Evolutionary conservation across 2,797 vertebrate genomes (phyloP).

Genomic region (Phyllotis vaccarum): DNA sequence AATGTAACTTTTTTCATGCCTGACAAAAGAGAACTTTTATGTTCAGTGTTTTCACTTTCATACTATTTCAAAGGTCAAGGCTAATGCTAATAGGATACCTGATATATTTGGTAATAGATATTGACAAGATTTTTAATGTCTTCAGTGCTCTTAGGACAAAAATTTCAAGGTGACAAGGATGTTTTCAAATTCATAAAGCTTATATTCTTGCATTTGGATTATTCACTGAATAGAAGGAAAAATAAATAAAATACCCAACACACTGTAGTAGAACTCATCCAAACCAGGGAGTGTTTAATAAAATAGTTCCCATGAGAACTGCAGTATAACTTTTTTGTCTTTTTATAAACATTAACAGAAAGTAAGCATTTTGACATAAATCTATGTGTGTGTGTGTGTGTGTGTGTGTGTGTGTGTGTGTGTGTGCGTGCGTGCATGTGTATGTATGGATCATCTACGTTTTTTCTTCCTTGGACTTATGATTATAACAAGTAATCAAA

Average conservation of each 20-base stretch:
- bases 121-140: not conserved
- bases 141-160: not conserved
- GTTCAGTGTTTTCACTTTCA: conserved; percentile 10
- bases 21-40: not conserved
- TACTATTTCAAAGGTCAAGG: conserved; percentile 21
- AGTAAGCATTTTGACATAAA: not conserved
- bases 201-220: not conserved
- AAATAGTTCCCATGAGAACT: not conserved
- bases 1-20: not conserved
- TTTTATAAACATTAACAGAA: not conserved
- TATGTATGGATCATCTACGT: not conserved
- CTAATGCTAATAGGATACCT: not conserved
- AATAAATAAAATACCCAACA: not conserved
- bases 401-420: no score
- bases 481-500: not conserved
- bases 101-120: not conserved
- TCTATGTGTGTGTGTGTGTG: no score
- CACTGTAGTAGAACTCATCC: not conserved
- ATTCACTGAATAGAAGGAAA: not conserved
- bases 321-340: not conserved
- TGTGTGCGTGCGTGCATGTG: no score
- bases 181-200: conserved; percentile 6
- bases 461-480: not conserved
- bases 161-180: not conserved
- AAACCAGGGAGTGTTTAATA: not conserved